Evolutionary conservation across 2,797 vertebrate genomes (phyloP).

Genomic region (Micropoecilia bifurca): DNA sequence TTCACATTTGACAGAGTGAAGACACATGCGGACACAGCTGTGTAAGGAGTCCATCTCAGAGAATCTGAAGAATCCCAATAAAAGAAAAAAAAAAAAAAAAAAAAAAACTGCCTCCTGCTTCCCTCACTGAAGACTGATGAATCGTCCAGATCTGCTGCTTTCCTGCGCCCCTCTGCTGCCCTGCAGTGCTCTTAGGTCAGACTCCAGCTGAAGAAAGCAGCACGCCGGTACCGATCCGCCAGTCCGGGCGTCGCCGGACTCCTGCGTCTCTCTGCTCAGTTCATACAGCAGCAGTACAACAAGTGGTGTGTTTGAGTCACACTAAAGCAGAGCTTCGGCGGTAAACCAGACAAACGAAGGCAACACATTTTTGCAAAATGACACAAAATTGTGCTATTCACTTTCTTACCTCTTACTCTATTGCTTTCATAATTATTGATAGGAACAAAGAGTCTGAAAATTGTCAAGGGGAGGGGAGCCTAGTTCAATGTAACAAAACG

Average conservation of each 20-base stretch:
- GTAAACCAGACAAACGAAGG: constrained; percentile 83
- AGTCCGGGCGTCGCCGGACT: constrained; percentile 52
- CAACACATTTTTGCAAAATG: constrained; percentile 79
- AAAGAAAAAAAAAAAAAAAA: constrained; percentile 23
- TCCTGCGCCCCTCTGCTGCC: constrained; percentile 77
- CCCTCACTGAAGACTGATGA: constrained; percentile 29
- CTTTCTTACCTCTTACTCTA: constrained; percentile 86
- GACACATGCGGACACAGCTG: constrained; percentile 62
- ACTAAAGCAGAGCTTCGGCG: constrained; percentile 51
- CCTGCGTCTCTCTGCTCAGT: constrained; percentile 35
- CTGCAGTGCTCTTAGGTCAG: constrained; percentile 70
- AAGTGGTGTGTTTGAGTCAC: constrained; percentile 39
- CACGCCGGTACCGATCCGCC: constrained; percentile 28
- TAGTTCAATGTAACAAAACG: constrained; percentile 54
- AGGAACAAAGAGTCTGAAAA: constrained; percentile 66
- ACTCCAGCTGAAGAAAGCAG: constrained; percentile 44
- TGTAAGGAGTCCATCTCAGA: constrained; percentile 47
- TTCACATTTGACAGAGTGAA: constrained; percentile 69
- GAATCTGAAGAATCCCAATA: constrained; percentile 40
- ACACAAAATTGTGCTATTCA: constrained; percentile 90
- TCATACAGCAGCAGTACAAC: constrained; percentile 39
- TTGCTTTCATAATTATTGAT: constrained; percentile 90
- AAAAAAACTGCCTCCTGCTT: constrained; percentile 20
- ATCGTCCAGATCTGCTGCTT: constrained; percentile 64
- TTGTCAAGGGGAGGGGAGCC: constrained; percentile 22